Percentiles rank a stretch among this genome's conserved stretches.
Evolutionary conservation across 2,797 vertebrate genomes (phyloP).

Genomic region (Lepus townsendii): DNA sequence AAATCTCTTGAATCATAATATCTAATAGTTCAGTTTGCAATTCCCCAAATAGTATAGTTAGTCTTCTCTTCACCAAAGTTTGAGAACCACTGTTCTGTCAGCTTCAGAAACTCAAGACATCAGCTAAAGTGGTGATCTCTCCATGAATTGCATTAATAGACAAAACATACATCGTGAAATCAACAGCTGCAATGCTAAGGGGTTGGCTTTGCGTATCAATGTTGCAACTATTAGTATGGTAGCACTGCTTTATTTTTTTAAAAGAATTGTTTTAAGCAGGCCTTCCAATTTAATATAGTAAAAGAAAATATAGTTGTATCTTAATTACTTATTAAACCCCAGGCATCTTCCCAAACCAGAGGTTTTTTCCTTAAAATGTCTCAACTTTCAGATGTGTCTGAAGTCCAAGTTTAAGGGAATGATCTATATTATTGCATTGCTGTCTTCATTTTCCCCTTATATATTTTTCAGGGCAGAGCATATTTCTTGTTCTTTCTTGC

Average conservation of each 20-base stretch:
- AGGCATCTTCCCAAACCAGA: neutral
- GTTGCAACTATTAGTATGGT: neutral
- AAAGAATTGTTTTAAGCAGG: neutral
- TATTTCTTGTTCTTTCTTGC: neutral
- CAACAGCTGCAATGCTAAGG: neutral
- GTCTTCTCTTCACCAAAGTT: neutral
- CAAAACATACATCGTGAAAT: neutral
- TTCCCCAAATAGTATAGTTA: neutral
- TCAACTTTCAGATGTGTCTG: neutral
- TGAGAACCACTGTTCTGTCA: neutral
- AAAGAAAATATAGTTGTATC: neutral
- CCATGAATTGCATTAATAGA: neutral
- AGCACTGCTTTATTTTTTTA: neutral
- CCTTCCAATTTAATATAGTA: neutral
- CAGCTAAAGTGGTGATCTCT: neutral
- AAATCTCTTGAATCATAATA: neutral
- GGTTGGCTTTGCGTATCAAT: neutral
- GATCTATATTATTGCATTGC: neutral
- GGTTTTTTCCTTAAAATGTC: neutral
- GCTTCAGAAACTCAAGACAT: neutral
- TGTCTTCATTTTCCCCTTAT: neutral
- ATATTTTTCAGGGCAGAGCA: neutral
- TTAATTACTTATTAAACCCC: conserved; percentile 51
- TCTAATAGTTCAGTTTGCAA: neutral
- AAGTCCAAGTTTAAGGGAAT: neutral